Evolutionary conservation across 2,888 invertebrate species (phyloP), one percentile per base, ranked within the genome.

Genomic region (Diarsia rubi): DNA sequence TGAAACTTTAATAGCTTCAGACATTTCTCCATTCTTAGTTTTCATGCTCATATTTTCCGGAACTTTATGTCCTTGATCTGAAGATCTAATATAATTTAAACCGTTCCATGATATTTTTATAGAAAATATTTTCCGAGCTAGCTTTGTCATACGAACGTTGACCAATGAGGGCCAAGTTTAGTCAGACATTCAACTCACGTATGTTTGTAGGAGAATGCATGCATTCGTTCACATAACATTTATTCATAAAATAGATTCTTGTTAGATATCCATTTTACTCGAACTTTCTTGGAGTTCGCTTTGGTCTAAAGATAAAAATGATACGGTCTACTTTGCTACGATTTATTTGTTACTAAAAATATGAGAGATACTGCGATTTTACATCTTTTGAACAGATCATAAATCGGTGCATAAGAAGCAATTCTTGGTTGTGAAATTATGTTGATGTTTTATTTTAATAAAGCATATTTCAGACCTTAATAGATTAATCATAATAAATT

Each of bases 141-240:
- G 88, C 87, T 87, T 89, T 90, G 85, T 90, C 88, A 88, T 87
- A 86, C 74, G 85, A 87, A 90, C 88, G 87, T 87, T 90, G 89
- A 91, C 89, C 90, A 90, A 89, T 88, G 85, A 83, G 86, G 76
- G 72, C 85, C 76, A 85, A 86, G 83, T 86, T 85, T 75, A 82
- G 76, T 74, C 74, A 68, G 82, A 87, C 73, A 91, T 91, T 90
- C 91, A 47, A 64, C 84, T 88, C 91, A 90, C 91, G 92, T 92
- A 89, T 88, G 80, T 88, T 87, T 84, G 83, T 82, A 87, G 83
- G 75, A 86, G 83, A 89, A 89, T 62, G 62, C 62, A 89, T 91
- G 90, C 90, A 91, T 90, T 91, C 83, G 78, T 78, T 86, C 83
- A 82, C 79, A 83, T 90, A 87, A 88, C 86, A 87, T 88, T 88